These are phyloP conservation scores for Luscinia megarhynchos DNA, from an alignment of 2,797 vertebrate genomes.

Conservation along the genomic window DNA sequence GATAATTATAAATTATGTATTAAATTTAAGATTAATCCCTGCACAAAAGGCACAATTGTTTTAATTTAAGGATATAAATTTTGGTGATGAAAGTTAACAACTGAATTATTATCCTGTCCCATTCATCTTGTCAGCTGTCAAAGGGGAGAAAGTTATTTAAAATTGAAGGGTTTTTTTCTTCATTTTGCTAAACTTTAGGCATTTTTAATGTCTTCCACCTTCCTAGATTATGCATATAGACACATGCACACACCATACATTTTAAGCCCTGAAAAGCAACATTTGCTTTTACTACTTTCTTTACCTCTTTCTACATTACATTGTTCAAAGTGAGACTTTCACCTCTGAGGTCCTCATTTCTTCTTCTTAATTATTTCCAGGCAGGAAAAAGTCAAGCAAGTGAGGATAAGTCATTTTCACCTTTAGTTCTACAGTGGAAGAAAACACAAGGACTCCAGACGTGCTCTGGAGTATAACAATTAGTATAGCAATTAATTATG, in stretches of 20 bases:
- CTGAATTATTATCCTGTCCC: neutral
- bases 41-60: neutral
- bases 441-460: neutral
- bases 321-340: neutral
- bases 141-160: neutral
- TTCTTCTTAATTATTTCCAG: slow-evolving; percentile 1
- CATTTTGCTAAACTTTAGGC: neutral
- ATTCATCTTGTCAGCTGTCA: neutral
- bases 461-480: slow-evolving; percentile 8
- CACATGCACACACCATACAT: no score
- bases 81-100: neutral
- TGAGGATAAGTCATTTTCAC: neutral
- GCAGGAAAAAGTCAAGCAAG: neutral
- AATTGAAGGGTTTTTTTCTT: rapidly evolving
- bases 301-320: neutral
- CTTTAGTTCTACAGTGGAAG: neutral
- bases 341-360: neutral
- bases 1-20: neutral
- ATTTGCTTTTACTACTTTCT: neutral
- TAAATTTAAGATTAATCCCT: neutral
- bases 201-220: neutral
- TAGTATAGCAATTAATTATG: slow-evolving; percentile 34
- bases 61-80: neutral
- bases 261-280: neutral
- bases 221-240: neutral